A percentile compares a stretch with the other conserved stretches of the same genome.
phyloP scores from a whole-genome alignment of 2,113 vertebrate species.

The Phrynocephalus versicolor region DNA sequence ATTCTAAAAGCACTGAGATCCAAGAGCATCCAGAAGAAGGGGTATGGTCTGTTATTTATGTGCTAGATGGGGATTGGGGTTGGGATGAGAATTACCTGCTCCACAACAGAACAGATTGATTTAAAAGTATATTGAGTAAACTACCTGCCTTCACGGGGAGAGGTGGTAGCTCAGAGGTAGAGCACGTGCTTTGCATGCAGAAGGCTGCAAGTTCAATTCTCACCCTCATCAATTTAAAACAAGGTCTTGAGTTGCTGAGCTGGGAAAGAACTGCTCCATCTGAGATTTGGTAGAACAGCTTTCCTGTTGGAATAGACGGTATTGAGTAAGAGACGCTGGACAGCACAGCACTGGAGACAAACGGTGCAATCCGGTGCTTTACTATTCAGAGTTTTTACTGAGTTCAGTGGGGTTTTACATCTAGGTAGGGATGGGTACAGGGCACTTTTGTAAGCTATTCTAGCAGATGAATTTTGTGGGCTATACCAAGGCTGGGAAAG shows the following conservation, averaged over 20 bases:
- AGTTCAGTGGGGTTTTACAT: background rate
- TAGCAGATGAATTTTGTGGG: background rate
- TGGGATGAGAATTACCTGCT: background rate
- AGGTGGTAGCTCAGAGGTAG: too few species aligned
- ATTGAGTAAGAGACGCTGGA: background rate
- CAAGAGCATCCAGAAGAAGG: background rate
- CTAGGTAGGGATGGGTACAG: background rate
- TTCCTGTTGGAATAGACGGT: background rate
- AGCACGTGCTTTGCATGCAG: background rate
- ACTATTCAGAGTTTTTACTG: background rate
- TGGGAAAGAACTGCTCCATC: background rate
- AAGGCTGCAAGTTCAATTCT: background rate
- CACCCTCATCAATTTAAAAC: background rate
- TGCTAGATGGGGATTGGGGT: background rate
- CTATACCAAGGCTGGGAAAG: background rate
- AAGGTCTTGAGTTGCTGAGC: background rate
- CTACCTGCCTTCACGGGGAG: background rate
- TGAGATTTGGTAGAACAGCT: background rate
- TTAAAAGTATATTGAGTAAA: background rate
- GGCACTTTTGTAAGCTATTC: background rate
- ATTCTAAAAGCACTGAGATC: background rate
- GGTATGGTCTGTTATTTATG: background rate
- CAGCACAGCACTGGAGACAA: too few species aligned
- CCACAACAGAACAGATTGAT: background rate
- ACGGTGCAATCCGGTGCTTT: background rate